Percentiles rank a stretch among this genome's conserved stretches.
Conservation (phyloP, 2,888 invertebrate species). For the Smittia sp. region DNA sequence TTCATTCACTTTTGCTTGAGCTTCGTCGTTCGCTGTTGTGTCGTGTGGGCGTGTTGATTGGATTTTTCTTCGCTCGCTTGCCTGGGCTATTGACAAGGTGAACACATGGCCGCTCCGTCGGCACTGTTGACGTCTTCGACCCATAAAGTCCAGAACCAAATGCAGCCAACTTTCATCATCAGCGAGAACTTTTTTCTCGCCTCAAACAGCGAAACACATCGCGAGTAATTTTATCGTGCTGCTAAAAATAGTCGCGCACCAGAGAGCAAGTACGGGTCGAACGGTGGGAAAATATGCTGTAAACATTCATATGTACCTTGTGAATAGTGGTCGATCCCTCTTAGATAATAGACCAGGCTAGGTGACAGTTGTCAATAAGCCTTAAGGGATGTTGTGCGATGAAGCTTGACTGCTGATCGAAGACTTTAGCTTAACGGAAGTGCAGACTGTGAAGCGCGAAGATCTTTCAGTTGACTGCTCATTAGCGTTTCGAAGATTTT, state of each 20-base stretch:
- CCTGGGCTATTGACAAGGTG: neutral
- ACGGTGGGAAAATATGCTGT: neutral
- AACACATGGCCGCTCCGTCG: neutral
- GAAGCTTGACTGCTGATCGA: too few relatives aligned
- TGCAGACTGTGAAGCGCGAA: too few relatives aligned
- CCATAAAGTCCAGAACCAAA: neutral
- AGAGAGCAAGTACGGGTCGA: neutral
- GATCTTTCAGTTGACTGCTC: too few relatives aligned
- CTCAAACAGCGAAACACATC: neutral
- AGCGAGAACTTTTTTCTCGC: conserved; percentile 14
- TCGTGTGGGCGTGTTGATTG: conserved; percentile 14
- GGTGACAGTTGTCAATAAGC: too few relatives aligned
- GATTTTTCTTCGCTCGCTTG: neutral
- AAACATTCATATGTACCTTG: neutral
- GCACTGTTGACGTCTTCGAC: neutral
- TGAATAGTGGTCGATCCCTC: neutral
- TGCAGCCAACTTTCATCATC: neutral
- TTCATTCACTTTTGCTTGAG: neutral
- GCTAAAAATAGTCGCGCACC: conserved; percentile 11
- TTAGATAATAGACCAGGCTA: too few relatives aligned
- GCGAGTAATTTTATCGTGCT: conserved; percentile 7
- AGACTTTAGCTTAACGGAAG: too few relatives aligned
- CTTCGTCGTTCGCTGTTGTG: neutral
- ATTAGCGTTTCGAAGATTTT: too few relatives aligned
- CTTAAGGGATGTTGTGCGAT: too few relatives aligned